These are phyloP conservation scores for Galagoides demidoff DNA, from an alignment of 2,797 vertebrate genomes.

Conservation along the genomic window DNA sequence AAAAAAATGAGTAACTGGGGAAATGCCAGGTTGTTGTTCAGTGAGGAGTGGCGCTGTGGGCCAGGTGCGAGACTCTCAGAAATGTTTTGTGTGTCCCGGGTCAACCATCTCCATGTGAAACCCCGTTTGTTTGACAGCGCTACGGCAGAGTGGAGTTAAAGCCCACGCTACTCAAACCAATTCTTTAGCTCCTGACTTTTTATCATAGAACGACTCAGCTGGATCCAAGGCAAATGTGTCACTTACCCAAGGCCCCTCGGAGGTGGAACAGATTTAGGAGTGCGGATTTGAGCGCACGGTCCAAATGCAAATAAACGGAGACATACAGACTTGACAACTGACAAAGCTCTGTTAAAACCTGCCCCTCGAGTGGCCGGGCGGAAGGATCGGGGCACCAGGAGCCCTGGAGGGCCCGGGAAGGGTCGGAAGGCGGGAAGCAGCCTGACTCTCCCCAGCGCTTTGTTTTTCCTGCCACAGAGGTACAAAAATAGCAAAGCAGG, in stretches of 20 bases:
- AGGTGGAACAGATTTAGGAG: not conserved
- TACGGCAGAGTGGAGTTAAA: not conserved
- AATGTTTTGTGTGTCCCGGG: not conserved
- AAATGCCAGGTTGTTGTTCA: not conserved
- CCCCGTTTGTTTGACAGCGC: not conserved
- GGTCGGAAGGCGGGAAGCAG: not conserved
- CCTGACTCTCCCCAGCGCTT: not conserved
- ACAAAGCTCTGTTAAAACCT: not conserved
- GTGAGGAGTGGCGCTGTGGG: not conserved
- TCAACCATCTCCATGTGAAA: not conserved
- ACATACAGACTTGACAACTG: not conserved
- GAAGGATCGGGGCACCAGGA: not conserved
- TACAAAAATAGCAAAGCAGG: not conserved
- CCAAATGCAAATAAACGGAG: not conserved
- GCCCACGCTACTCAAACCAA: not conserved
- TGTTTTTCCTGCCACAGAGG: not conserved
- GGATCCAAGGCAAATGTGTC: not conserved
- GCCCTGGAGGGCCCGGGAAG: not conserved
- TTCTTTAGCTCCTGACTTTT: not conserved
- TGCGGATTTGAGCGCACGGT: not conserved
- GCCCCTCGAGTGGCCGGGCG: not conserved
- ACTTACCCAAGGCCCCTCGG: not conserved
- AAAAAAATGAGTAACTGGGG: not conserved
- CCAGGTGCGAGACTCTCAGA: constrained; percentile 7
- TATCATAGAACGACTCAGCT: not conserved